Evolutionary conservation across 2,888 invertebrate genomes (phyloP), one percentile per base, ranked within the genome.

Genomic region (Sphecodes monilicornis): DNA sequence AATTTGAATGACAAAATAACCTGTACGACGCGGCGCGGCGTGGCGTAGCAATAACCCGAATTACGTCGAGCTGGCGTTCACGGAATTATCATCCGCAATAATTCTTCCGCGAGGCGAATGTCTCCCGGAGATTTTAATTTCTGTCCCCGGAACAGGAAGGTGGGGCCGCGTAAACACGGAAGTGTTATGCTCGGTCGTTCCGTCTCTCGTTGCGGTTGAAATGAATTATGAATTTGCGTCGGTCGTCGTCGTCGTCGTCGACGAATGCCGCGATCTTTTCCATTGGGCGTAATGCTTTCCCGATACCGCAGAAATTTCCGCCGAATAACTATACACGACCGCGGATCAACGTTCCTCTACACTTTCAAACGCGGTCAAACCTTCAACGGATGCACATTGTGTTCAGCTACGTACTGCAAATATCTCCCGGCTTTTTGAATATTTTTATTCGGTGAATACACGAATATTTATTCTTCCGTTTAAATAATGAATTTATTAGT

Each of bases 211-310:
- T 39, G 50, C 75, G 75, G 54, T 54, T 26, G 60, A 69, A 72
- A 60, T n/a, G 79, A 80, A 87, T 87, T 87, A 87, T 78, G 66
- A 79, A 87, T 85, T 70, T 57, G 43, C 41, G 76, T 32, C 64
- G 54, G 54, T 29, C 60, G 29, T 32, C 8, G 29, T 29, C 60
- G 29, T 16, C 50, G 50, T 46, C 50, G 50, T 70, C 70, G 71
- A 57, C 54, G 70, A 74, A 72, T 66, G 60, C 73, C 79, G 72
- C 80, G 76, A 83, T 86, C 78, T 73, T 66, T 80, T 32, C 54
- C 50, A 64, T 29, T 77, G 76, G 76, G 57, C 76, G 83, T 86
- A 87, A 87, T 87, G 82, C 82, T 81, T 85, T 81, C 81, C 71
- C 80, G 80, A 87, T 86, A 84, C n/a, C 79, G 73, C 46, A 39